These are phyloP conservation scores for Eulithis prunata DNA, from an alignment of 2,888 invertebrate genomes.

Conservation along the genomic window DNA sequence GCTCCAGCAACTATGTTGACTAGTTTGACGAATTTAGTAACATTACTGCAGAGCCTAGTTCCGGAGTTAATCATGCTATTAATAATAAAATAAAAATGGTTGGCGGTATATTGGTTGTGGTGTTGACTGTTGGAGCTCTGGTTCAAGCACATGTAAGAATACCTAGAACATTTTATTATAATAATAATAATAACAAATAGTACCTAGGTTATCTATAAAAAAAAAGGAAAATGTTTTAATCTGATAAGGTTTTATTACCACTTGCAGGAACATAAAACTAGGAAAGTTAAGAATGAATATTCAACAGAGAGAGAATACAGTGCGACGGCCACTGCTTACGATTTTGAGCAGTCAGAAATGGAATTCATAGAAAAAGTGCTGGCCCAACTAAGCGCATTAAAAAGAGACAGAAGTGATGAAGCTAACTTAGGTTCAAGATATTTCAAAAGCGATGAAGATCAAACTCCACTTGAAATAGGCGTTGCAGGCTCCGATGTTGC, in stretches of 20 bases:
- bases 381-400: not conserved
- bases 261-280: slow-evolving; percentile 4
- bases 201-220: too few species aligned
- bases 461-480: not conserved
- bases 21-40: not conserved
- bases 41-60: not conserved
- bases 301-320: not conserved
- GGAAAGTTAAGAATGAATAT: not conserved
- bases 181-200: not conserved
- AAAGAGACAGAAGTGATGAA: not conserved
- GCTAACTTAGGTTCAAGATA: not conserved
- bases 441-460: not conserved
- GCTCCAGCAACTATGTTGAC: slow-evolving; percentile 8
- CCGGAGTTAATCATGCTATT: slow-evolving; percentile 1
- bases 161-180: not conserved
- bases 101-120: not conserved
- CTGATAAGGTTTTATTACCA: not conserved
- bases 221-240: not conserved
- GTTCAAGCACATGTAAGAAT: slow-evolving; percentile 16
- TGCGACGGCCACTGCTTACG: not conserved
- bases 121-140: not conserved
- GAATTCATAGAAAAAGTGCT: not conserved
- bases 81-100: slow-evolving; percentile 11
- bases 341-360: slow-evolving; percentile 4
- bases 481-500: not conserved